Conservation (phyloP, 2,113 vertebrate species). For the Ariopsis seemanni region DNA sequence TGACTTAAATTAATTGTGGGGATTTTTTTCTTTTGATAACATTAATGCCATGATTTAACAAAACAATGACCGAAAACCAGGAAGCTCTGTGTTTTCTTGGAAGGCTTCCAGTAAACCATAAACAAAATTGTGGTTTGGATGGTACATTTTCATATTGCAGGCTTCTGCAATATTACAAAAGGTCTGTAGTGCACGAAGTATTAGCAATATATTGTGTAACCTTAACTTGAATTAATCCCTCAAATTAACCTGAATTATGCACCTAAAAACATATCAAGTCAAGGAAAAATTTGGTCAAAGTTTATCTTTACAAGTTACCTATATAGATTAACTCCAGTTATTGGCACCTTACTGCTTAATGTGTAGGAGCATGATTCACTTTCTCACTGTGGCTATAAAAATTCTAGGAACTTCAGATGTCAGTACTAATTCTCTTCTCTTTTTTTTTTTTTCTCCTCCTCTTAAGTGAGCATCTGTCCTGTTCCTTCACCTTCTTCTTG, state of each 20-base stretch:
- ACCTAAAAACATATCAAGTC: background rate
- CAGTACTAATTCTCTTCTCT: background rate
- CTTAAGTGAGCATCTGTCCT: conserved; percentile 93
- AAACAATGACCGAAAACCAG: background rate
- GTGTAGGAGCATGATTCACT: no score
- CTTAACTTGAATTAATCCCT: background rate
- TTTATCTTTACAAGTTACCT: background rate
- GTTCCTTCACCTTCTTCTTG: conserved; percentile 98
- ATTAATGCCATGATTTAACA: background rate
- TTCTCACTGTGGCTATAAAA: background rate
- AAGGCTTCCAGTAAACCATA: background rate
- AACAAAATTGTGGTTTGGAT: conserved; percentile 4
- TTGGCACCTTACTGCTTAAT: no score
- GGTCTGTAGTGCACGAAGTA: background rate
- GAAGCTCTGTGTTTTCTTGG: background rate
- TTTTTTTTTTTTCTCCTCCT: conserved; percentile 20
- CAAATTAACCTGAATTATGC: background rate
- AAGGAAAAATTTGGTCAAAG: background rate
- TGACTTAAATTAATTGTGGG: background rate
- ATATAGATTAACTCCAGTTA: background rate
- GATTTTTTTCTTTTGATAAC: background rate
- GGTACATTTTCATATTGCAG: background rate
- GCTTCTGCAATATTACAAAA: background rate
- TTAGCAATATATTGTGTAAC: background rate
- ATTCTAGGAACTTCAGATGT: background rate